Conservation (phyloP, 2,797 vertebrate species). For the Pogonophryne albipinna region DNA sequence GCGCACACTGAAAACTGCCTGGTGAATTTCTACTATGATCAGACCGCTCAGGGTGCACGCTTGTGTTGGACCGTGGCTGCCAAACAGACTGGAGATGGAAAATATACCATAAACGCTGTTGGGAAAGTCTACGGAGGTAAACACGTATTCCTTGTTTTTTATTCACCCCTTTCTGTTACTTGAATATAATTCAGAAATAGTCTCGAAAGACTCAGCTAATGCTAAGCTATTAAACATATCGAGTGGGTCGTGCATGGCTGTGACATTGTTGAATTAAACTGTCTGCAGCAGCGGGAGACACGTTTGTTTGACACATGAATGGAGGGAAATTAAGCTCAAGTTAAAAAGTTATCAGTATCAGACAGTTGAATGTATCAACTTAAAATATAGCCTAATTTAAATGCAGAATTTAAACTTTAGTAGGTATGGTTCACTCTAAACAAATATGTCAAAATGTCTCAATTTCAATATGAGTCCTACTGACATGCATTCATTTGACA, state of each 20-base stretch:
- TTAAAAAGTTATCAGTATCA: conserved; percentile 8
- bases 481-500: conserved; percentile 8
- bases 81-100: conserved; percentile 50
- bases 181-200: conserved; percentile 13
- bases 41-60: conserved; percentile 53
- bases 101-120: conserved; percentile 62
- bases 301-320: conserved; percentile 69
- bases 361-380: neutral
- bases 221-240: conserved; percentile 45
- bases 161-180: neutral
- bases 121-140: conserved; percentile 77
- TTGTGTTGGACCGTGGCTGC: conserved; percentile 28
- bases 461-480: neutral
- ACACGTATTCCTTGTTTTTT: neutral
- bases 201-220: conserved; percentile 24
- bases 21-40: conserved; percentile 69
- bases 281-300: conserved; percentile 30
- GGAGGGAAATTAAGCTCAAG: conserved; percentile 33
- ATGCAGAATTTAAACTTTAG: conserved; percentile 8
- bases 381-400: neutral
- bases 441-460: conserved; percentile 8
- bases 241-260: conserved; percentile 51
- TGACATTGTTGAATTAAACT: conserved; percentile 65
- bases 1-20: conserved; percentile 66
- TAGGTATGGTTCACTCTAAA: neutral